phyloP scores from a whole-genome alignment of 2,797 vertebrate species.

The Crocidura indochinensis region DNA sequence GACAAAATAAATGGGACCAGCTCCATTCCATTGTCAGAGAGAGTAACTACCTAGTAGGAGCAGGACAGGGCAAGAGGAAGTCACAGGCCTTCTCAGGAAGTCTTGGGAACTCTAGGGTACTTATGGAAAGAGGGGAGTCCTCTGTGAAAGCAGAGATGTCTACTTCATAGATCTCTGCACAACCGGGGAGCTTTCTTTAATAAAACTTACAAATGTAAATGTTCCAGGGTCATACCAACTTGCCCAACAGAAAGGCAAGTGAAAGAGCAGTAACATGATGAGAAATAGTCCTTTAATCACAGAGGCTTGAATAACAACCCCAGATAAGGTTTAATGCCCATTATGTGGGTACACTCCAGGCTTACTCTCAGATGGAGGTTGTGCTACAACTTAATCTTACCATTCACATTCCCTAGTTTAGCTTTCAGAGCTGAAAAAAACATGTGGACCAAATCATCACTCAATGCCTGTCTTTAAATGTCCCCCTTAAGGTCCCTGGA shows the following conservation, averaged over 20 bases:
- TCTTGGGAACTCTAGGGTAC: neutral
- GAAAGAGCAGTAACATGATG: neutral
- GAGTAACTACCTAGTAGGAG: too few relatives aligned
- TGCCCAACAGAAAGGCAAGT: neutral
- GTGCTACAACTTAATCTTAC: neutral
- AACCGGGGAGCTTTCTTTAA: neutral
- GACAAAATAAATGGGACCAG: neutral
- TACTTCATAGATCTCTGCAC: accelerated
- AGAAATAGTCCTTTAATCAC: neutral
- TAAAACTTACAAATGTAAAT: conserved; percentile 6
- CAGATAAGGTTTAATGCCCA: neutral
- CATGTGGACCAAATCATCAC: neutral
- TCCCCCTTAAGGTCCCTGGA: neutral
- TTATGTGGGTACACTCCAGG: neutral
- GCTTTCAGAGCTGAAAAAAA: conserved; percentile 33
- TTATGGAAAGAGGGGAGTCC: too few relatives aligned
- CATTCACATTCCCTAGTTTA: neutral
- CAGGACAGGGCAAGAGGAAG: neutral
- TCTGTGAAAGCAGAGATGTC: neutral
- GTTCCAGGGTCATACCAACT: neutral
- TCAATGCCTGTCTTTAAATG: neutral
- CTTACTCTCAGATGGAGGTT: neutral
- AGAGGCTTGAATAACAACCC: neutral
- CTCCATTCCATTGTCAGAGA: neutral
- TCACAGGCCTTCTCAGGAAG: neutral